Base-by-base conservation (phyloP, 2,797 vertebrate species). In the Knipowitschia caucasica region DNA sequence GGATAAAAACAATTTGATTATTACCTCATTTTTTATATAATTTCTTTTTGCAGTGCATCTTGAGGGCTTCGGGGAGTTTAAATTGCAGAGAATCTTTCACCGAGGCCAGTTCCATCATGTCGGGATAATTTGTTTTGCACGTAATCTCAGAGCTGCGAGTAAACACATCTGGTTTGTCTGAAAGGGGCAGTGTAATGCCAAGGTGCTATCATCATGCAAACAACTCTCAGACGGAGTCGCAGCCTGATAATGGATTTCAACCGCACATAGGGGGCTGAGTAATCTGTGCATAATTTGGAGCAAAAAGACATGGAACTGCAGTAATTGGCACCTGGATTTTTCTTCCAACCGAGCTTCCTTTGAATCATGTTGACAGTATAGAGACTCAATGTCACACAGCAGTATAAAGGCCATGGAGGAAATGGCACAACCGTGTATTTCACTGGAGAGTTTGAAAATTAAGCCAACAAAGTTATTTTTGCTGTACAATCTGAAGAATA, bases 251-350 rank as follows among this genome's bases (percentile, higher is more conserved):
- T 17, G 69, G 69, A 76, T 73, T 79, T 54, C 64, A 56, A 38
- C 81, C 60, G 80, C 64, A 56, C 67, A 74, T 43, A 1, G 31
- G 61, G 71, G 69, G 62, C 64, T 75, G 67, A 64, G 58, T 78
- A 76, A 75, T 78, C 43, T 55, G 11, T 50, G 53, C 43, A 52
- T 80, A 82, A 81, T 83, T 77, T 69, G 53, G 52, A 33, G 53
- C 47, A 59, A 46, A 63, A 75, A 70, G 69, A 69, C 45, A 46
- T 45, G 45, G 47, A 62, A 50, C 56, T n/a, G 60, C 54, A 5
- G 69, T 83, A 79, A 81, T 73, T 82, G 77, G 66, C 68, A 78
- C 69, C 75, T 80, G 72, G 66, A 68, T 71, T 64, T 73, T 56
- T 63, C 62, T 54, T 65, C 58, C 8, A n/a, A 50, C 57, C 39